Evolutionary conservation across 2,888 invertebrate genomes (phyloP).

Genomic region (Polydrusus pterygomalis): DNA sequence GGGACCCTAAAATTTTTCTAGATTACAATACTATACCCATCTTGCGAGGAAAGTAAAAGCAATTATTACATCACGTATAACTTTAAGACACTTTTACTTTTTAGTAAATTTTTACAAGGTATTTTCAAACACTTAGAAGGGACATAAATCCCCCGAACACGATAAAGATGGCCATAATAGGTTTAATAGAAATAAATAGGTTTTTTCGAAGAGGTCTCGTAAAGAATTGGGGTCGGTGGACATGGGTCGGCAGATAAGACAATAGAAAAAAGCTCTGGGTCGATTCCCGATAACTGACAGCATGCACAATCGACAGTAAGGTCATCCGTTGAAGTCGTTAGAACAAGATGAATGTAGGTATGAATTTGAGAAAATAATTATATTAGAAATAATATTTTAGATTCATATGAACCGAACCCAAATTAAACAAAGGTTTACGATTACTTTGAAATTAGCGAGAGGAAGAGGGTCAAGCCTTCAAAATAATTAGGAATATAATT

Average conservation of each 20-base stretch:
- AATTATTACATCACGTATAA: not conserved
- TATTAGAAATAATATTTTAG: too few species aligned
- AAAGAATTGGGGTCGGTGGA: constrained; percentile 65
- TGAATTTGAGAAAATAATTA: too few species aligned
- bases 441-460: too few species aligned
- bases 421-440: too few species aligned
- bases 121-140: not conserved
- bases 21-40: too few species aligned
- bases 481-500: too few species aligned
- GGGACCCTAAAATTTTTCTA: too few species aligned
- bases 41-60: too few species aligned
- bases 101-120: not conserved
- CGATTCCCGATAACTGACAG: constrained; percentile 53
- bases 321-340: constrained; percentile 49
- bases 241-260: constrained; percentile 65
- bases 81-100: not conserved
- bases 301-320: constrained; percentile 39
- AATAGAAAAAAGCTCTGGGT: constrained; percentile 62
- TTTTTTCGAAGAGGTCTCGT: constrained; percentile 48
- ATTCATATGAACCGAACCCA: too few species aligned
- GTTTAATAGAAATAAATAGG: constrained; percentile 52
- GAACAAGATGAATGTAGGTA: constrained; percentile 36
- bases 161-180: constrained; percentile 28
- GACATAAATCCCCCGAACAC: constrained; percentile 1
- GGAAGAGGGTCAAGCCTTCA: too few species aligned